phyloP scores from a whole-genome alignment of 2,888 invertebrate species.

The Crepidodera aurea region DNA sequence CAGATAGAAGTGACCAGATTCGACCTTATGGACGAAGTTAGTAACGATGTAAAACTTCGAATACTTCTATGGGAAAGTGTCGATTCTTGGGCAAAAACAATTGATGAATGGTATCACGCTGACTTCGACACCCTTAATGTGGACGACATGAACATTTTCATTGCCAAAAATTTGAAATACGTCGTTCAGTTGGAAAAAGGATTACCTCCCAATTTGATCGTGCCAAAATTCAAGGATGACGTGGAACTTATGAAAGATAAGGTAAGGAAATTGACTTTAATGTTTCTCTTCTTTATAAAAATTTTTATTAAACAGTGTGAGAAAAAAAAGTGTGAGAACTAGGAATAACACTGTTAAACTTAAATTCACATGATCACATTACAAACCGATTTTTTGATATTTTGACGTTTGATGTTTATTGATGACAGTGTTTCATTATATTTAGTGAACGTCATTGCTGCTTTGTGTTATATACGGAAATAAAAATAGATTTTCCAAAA shows the following conservation, averaged over 20 bases:
- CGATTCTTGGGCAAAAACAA: conserved; percentile 75
- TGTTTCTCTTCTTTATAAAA: neutral
- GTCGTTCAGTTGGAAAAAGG: conserved; percentile 84
- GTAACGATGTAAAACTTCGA: conserved; percentile 80
- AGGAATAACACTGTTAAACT: too few species aligned
- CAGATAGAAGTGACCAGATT: conserved; percentile 86
- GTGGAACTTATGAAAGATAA: conserved; percentile 66
- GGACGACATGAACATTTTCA: conserved; percentile 75
- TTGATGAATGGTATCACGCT: conserved; percentile 71
- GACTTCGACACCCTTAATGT: conserved; percentile 74
- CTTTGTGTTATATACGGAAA: too few species aligned
- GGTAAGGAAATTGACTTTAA: neutral
- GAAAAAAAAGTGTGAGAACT: too few species aligned
- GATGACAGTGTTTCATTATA: too few species aligned
- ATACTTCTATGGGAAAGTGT: conserved; percentile 82
- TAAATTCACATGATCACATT: too few species aligned
- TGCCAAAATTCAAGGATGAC: conserved; percentile 77
- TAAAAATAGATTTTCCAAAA: too few species aligned
- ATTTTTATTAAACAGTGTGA: too few species aligned
- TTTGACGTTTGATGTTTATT: too few species aligned
- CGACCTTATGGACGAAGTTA: conserved; percentile 81
- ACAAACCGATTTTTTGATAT: too few species aligned
- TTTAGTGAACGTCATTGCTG: too few species aligned
- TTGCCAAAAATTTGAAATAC: conserved; percentile 74
- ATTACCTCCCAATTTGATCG: conserved; percentile 80